Conservation (phyloP, 2,113 vertebrate genomes). For the Podarcis muralis region DNA sequence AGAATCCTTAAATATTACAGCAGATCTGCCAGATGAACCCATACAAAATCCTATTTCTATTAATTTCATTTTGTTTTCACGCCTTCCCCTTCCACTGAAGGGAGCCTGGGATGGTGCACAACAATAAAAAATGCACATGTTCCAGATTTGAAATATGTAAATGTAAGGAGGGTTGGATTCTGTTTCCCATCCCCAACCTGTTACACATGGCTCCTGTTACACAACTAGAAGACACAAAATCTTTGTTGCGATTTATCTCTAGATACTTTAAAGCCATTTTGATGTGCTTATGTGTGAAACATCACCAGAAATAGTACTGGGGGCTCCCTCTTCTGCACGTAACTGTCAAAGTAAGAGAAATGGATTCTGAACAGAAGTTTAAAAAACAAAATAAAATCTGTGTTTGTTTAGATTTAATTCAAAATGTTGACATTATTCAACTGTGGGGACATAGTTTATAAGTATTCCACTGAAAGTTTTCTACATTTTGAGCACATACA, state of each 20-base stretch:
- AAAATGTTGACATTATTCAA: background rate
- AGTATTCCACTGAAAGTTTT: background rate
- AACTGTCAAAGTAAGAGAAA: background rate
- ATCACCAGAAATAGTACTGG: background rate
- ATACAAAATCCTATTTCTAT: background rate
- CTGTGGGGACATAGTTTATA: background rate
- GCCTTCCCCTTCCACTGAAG: too few relatives aligned
- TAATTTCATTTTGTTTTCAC: too few relatives aligned
- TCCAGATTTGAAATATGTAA: too few relatives aligned
- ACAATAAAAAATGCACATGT: too few relatives aligned
- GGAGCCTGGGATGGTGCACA: too few relatives aligned
- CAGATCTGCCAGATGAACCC: background rate
- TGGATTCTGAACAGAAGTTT: background rate
- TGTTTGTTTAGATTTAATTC: background rate
- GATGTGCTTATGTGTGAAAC: background rate
- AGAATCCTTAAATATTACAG: background rate
- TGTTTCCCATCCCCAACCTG: too few relatives aligned
- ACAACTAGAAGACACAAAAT: background rate
- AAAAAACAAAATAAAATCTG: too few relatives aligned
- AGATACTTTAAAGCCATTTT: background rate
- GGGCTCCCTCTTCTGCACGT: background rate
- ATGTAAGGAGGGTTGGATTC: too few relatives aligned
- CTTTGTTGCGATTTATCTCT: background rate
- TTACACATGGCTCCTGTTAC: too few relatives aligned
- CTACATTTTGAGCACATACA: too few relatives aligned